Base-by-base conservation (phyloP, 2,797 vertebrate genomes). In the Distichodus sexfasciatus region DNA sequence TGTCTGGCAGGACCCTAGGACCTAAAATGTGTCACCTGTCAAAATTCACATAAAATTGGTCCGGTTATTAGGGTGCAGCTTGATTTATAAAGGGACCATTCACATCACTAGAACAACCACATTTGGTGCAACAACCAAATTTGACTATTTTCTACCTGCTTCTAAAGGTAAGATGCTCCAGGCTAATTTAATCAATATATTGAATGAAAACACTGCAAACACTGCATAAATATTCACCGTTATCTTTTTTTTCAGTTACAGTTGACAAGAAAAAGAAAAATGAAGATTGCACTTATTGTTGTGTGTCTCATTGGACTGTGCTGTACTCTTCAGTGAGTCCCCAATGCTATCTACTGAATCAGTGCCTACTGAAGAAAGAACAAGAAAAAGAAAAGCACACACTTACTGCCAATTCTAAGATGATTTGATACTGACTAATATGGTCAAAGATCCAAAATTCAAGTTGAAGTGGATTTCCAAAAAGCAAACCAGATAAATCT, bases 241-340 rank as follows among this genome's bases (percentile, higher is more conserved):
- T 12, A 10, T 12, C 14, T 29, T 36, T 2, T 69, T 1, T 38
- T 41, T 67, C 6, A 54, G 23, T 7, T 4, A 63, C 3, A 12
- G 26, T 17, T 4, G 17, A 8, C 7, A 50, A 29, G 33, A 12
- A 36, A 41, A 14, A 64, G 14, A 59, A 55, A 26, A 48, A 81
- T 79, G 72, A 75, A 81, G 64, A 33, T 62, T 6, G 31, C 61
- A 7, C 0, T 79, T 7, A 3, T 76, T 0, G 15, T 72, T n/a
- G 60, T 67, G 12, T 65, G 66, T n/a, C 31, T 72, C 12, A 46
- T 79, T 28, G 73, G 46, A 31, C 15, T 79, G 11, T 36, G 69
- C 29, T 70, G 41, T 11, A 50, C 66, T 1, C n/a, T 63, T 38
- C 9, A 23, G 11, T 17, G 41, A 19, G 1, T 7, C 9, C 1